Evolutionary conservation across 2,888 invertebrate species (phyloP), one percentile per base, ranked within the genome.

Genomic region (Chorisops tibialis): DNA sequence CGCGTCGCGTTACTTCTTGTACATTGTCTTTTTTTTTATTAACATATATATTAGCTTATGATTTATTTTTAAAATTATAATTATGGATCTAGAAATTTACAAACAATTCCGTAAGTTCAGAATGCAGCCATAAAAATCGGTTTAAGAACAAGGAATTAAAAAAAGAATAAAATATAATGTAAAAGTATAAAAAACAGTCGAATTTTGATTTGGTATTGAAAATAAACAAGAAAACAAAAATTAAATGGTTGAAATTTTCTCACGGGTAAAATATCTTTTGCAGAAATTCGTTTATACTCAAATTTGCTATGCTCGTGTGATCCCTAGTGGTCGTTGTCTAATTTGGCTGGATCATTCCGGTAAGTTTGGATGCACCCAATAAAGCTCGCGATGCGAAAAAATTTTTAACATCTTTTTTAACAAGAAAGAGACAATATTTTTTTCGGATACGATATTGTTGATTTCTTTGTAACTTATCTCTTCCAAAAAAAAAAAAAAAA

Each of bases 211-310:
- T 30, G 30, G 30, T 30, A 30, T 30, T 30, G 30, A 30, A 30
- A n/a, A n/a, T n/a, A n/a, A n/a, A 30, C 9, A 30, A 30, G 9
- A 5, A 30, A 30, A 5, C 5, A 30, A 30, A 30, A 30, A 30
- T 30, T 30, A 58, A 47, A 30, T 21, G 37, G 39, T 49, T 49
- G 24, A 59, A 61, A 62, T 62, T 75, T 75, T 74, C 73, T 75
- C 71, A 77, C 85, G 85, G 87, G 85, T 86, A 81, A 75, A 75
- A 75, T 85, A 85, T 87, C 86, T 87, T 88, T 85, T 88, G 85
- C 87, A 87, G 87, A 87, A 87, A 74, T 73, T 75, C 75, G 73
- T 74, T 74, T 75, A 74, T 50, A 61, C 59, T 63, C 64, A 66
- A 76, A 73, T 76, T 76, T 75, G 51, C 60, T 59, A 59, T 64